Conservation (phyloP, 2,888 invertebrate genomes). For the Scaptomyza caliginosa region DNA sequence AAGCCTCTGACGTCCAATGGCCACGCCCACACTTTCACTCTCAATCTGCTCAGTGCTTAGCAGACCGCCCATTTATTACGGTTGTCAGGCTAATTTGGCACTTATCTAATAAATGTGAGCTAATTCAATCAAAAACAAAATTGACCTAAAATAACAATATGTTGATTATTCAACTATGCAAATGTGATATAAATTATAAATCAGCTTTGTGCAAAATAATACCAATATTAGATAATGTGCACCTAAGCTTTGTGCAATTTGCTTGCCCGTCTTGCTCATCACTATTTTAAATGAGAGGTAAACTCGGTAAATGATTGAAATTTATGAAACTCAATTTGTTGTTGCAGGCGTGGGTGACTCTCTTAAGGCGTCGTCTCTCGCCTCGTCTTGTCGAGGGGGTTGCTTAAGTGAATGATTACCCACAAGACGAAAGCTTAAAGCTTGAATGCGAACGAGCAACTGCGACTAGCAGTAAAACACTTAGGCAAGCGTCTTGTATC, state of each 20-base stretch:
- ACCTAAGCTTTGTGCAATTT: not conserved
- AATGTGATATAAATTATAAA: conserved; percentile 11
- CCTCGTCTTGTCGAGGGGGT: conserved; percentile 4
- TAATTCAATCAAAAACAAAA: conserved; percentile 43
- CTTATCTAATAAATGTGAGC: conserved; percentile 48
- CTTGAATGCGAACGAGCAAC: conserved; percentile 32
- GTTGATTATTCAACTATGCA: conserved; percentile 6
- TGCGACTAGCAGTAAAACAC: not conserved
- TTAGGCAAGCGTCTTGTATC: not conserved
- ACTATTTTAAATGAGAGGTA: conserved; percentile 8
- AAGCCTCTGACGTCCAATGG: not conserved
- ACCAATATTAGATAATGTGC: not conserved
- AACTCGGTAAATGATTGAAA: conserved; percentile 29
- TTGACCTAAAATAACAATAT: conserved; percentile 18
- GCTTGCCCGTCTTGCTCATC: conserved; percentile 25
- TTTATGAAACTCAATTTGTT: conserved; percentile 39
- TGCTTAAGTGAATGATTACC: conserved; percentile 75
- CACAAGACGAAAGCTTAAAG: conserved; percentile 50
- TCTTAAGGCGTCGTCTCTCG: not conserved
- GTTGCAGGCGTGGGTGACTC: conserved; percentile 31
- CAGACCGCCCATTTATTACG: conserved; percentile 14
- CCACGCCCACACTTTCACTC: conserved; percentile 46
- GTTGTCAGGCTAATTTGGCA: not conserved
- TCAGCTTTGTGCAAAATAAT: not conserved
- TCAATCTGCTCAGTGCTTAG: conserved; percentile 3